Evolutionary conservation across 2,888 invertebrate genomes (phyloP).

Genomic region (Platypus cylindrus): DNA sequence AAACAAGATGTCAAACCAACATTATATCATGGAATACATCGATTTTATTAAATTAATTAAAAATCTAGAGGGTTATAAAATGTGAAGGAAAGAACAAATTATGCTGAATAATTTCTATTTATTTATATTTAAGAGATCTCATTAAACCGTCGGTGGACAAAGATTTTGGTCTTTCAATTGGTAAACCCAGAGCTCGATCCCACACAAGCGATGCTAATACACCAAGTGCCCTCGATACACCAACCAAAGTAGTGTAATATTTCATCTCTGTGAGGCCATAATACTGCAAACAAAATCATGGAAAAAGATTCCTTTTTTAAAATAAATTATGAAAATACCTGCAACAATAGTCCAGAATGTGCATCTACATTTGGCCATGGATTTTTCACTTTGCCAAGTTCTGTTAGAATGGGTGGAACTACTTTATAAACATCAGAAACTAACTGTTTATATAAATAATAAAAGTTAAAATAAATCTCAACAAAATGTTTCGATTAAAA

Average conservation of each 20-base stretch:
- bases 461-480: background rate
- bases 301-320: background rate
- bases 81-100: too few species aligned
- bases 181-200: slow-evolving; percentile 75
- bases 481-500: too few species aligned
- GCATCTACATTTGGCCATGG: slow-evolving; percentile 99
- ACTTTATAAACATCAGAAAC: slow-evolving; percentile 85
- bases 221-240: slow-evolving; percentile 79
- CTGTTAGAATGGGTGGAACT: slow-evolving; percentile 81
- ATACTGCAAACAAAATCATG: slow-evolving; percentile 44
- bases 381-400: slow-evolving; percentile 93
- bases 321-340: slow-evolving; percentile 41
- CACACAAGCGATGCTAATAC: slow-evolving; percentile 73
- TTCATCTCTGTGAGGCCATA: slow-evolving; percentile 86
- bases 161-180: slow-evolving; percentile 80
- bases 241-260: slow-evolving; percentile 88
- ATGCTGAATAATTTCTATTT: too few species aligned
- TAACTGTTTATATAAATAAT: slow-evolving; percentile 39
- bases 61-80: too few species aligned
- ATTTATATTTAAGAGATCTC: slow-evolving; percentile 20
- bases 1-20: too few species aligned
- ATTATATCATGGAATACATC: too few species aligned
- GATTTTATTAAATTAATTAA: too few species aligned
- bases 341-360: slow-evolving; percentile 84
- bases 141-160: slow-evolving; percentile 61